These are phyloP conservation scores for Calephelis nemesis DNA, from an alignment of 1,140 invertebrate species.

Conservation along the genomic window DNA sequence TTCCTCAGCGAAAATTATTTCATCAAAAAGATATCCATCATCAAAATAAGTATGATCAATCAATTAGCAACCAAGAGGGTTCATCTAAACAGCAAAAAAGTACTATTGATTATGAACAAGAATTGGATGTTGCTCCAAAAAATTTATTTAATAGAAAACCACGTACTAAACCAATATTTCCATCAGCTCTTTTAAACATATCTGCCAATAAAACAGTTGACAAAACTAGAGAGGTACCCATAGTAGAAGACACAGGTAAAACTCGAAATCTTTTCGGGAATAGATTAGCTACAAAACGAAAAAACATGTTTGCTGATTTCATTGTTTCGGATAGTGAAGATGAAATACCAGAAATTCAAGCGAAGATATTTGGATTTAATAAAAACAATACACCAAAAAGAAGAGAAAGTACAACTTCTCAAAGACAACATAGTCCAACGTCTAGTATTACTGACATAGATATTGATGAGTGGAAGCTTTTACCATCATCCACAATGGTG, in stretches of 20 bases:
- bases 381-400: conserved; percentile 36
- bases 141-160: conserved; percentile 46
- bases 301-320: conserved; percentile 65
- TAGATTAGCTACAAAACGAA: conserved; percentile 47
- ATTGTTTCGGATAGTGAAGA: conserved; percentile 65
- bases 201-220: conserved; percentile 56
- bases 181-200: conserved; percentile 49
- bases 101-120: conserved; percentile 42
- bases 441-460: conserved; percentile 60
- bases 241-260: conserved; percentile 38
- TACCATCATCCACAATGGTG: conserved; percentile 70
- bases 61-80: conserved; percentile 47
- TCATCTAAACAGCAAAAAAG: conserved; percentile 44
- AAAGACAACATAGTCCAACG: conserved; percentile 39
- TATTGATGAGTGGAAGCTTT: conserved; percentile 58
- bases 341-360: conserved; percentile 60
- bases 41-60: conserved; percentile 46
- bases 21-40: conserved; percentile 48
- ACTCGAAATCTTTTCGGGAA: conserved; percentile 59
- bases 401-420: conserved; percentile 31
- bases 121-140: conserved; percentile 46
- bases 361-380: conserved; percentile 55
- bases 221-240: conserved; percentile 48
- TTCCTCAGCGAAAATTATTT: conserved; percentile 60
- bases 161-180: conserved; percentile 51